phyloP scores from a whole-genome alignment of 2,797 vertebrate species.

The Caiman crocodilus region DNA sequence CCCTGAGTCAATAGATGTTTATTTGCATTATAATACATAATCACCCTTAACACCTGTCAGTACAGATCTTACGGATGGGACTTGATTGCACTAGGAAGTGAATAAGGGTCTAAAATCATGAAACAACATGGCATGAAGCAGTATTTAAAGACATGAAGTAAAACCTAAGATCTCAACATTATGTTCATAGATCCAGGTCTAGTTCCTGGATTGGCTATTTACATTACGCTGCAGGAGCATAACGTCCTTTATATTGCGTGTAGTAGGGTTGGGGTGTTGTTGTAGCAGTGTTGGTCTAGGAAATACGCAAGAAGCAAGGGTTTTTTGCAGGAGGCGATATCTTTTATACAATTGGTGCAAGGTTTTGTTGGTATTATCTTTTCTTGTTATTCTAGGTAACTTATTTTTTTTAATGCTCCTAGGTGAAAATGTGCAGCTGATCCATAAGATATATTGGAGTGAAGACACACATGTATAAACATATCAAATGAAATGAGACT shows the following conservation, averaged over 20 bases:
- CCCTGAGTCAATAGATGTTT: background rate
- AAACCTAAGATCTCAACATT: fast-evolving
- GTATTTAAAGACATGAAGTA: background rate
- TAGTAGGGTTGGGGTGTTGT: no score
- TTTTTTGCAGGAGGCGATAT: background rate
- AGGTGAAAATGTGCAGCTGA: background rate
- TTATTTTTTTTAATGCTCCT: no score
- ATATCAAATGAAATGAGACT: background rate
- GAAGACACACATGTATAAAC: background rate
- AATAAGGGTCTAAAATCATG: background rate
- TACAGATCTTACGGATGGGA: background rate
- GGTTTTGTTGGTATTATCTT: no score
- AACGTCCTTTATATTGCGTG: no score
- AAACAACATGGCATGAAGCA: fast-evolving
- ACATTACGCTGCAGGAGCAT: no score
- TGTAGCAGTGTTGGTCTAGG: no score
- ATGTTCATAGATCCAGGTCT: fast-evolving
- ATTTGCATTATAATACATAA: background rate
- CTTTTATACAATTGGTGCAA: no score
- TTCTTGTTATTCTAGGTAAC: no score
- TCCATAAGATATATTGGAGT: background rate
- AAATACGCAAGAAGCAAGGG: no score
- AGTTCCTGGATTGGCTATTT: no score
- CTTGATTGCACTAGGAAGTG: fast-evolving
- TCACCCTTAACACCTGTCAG: background rate